A percentile compares a stretch with the other conserved stretches of the same genome.
phyloP scores from a whole-genome alignment of 2,888 invertebrate genomes.

The Spisula subtruncata region DNA sequence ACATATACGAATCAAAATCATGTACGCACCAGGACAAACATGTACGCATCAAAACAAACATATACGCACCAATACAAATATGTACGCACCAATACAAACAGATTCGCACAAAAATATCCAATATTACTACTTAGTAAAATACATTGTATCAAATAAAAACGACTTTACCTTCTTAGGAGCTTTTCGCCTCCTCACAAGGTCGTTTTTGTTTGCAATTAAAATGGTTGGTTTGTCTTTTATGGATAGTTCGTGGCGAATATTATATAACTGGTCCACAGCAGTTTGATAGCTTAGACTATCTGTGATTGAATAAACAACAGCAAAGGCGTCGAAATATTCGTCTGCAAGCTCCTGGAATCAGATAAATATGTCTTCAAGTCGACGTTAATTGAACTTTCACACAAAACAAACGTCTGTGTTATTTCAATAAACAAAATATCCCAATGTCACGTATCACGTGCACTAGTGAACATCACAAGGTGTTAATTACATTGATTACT shows the following conservation, averaged over 20 bases:
- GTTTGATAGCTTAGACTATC: slow-evolving; percentile 94
- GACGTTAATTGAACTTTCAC: neutral
- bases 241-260: slow-evolving; percentile 93
- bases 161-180: slow-evolving; percentile 92
- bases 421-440: neutral
- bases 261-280: slow-evolving; percentile 94
- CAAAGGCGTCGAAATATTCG: slow-evolving; percentile 93
- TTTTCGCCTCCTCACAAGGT: slow-evolving; percentile 94
- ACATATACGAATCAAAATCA: neutral
- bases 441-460: neutral
- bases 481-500: slow-evolving; percentile 6
- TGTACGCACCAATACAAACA: too few species aligned
- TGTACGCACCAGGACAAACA: too few species aligned
- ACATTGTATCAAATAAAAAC: neutral
- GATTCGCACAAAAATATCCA: neutral
- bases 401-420: neutral
- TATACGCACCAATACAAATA: neutral
- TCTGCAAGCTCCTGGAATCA: slow-evolving; percentile 89
- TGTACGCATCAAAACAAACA: neutral
- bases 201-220: slow-evolving; percentile 97
- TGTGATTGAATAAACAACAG: slow-evolving; percentile 96
- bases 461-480: neutral
- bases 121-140: neutral
- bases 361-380: slow-evolving; percentile 4
- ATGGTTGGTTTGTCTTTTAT: slow-evolving; percentile 94